phyloP scores from a whole-genome alignment of 2,888 invertebrate genomes.

The Asteroscopus sphinx region DNA sequence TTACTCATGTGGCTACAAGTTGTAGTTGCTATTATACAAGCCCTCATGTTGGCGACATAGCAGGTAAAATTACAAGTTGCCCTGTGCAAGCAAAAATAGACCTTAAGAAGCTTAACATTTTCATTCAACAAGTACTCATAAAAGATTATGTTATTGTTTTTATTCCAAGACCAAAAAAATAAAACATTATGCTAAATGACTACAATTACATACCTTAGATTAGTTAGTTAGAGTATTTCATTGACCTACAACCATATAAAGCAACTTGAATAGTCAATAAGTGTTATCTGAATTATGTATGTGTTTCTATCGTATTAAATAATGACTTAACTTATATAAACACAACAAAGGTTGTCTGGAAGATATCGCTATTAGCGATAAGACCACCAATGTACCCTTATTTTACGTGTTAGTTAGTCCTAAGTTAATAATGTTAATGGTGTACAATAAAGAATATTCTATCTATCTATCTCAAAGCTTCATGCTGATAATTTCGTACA shows the following conservation, averaged over 20 bases:
- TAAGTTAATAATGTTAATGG: too few species aligned
- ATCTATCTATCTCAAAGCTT: too few species aligned
- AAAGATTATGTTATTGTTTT: constrained; percentile 10
- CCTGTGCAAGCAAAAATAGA: background rate
- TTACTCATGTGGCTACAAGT: too few species aligned
- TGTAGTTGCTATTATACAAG: background rate
- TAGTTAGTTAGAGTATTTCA: constrained; percentile 29
- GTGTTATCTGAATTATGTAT: constrained; percentile 13
- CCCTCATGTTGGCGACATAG: background rate
- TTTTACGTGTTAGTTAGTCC: too few species aligned
- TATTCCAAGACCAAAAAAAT: constrained; percentile 1
- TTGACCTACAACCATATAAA: constrained; percentile 41
- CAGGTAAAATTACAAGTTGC: background rate
- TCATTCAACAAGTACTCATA: background rate
- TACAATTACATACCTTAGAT: constrained; percentile 9
- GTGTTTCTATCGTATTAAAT: too few species aligned
- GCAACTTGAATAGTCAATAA: constrained; percentile 21
- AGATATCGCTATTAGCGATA: too few species aligned
- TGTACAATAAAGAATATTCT: too few species aligned
- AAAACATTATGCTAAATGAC: constrained; percentile 12
- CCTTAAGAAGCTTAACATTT: too few species aligned
- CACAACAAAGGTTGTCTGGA: too few species aligned
- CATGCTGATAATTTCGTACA: too few species aligned
- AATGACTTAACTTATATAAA: too few species aligned
- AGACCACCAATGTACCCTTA: too few species aligned